These are phyloP conservation scores for Nixonia krombeini DNA, from an alignment of 1,140 invertebrate species.

Conservation along the genomic window DNA sequence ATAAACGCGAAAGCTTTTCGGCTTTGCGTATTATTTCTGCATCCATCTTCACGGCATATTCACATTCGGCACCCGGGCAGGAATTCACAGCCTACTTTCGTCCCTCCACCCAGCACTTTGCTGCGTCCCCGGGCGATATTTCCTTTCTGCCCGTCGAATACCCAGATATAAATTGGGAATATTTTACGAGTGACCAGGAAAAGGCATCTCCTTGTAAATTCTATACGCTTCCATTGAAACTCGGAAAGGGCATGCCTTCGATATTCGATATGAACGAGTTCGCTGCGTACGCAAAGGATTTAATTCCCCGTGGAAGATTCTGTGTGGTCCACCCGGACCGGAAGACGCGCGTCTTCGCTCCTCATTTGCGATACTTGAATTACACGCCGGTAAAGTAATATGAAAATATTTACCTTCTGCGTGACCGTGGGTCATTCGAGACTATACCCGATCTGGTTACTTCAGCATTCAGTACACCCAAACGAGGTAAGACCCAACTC, in stretches of 20 bases:
- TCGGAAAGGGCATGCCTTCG: too few relatives aligned
- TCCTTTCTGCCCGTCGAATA: slow-evolving; percentile 13
- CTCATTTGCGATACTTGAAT: slow-evolving; percentile 62
- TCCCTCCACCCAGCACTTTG: slow-evolving; percentile 11
- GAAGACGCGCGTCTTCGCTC: slow-evolving; percentile 38
- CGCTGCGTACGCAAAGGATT: too few relatives aligned
- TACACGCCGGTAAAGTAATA: slow-evolving; percentile 64
- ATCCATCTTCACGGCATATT: slow-evolving; percentile 44
- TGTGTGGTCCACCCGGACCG: slow-evolving; percentile 50
- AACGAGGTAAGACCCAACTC: slow-evolving; percentile 31
- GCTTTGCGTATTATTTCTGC: slow-evolving; percentile 64
- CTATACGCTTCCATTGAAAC: too few relatives aligned
- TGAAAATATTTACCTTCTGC: slow-evolving; percentile 68
- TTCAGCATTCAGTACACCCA: slow-evolving; percentile 38
- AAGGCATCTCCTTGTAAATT: slow-evolving; percentile 7
- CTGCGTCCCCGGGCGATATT: slow-evolving; percentile 23
- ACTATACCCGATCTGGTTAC: slow-evolving; percentile 65
- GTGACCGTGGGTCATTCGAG: slow-evolving; percentile 65
- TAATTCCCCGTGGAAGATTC: slow-evolving; percentile 9
- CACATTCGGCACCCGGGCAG: slow-evolving; percentile 22
- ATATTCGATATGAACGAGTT: too few relatives aligned
- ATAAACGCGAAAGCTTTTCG: slow-evolving; percentile 64
- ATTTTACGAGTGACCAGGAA: slow-evolving; percentile 15
- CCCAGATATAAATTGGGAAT: slow-evolving; percentile 17
- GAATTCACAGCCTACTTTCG: slow-evolving; percentile 35